Conservation (phyloP, 2,888 invertebrate species). For the Nymphalis urticae region DNA sequence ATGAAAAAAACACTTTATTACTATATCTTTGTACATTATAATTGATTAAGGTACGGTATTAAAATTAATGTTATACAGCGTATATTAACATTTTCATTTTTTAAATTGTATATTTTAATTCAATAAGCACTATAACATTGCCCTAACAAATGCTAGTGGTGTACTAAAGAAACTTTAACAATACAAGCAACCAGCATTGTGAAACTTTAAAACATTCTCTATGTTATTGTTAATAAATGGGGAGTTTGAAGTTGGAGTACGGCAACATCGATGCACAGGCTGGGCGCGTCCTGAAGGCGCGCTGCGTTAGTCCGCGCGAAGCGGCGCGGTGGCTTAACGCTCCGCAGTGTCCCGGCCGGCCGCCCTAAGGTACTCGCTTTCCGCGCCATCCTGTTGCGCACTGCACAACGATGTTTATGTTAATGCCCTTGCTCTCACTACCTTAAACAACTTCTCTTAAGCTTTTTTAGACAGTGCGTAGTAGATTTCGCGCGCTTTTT, state of each 20-base stretch:
- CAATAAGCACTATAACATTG: not conserved
- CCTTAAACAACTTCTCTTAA: slow-evolving; percentile 39
- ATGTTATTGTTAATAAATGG: slow-evolving; percentile 19
- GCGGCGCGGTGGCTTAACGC: slow-evolving; percentile 66
- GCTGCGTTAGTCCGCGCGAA: slow-evolving; percentile 71
- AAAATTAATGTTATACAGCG: no score
- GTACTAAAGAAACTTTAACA: slow-evolving; percentile 11
- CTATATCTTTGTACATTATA: no score
- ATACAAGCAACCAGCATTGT: slow-evolving; percentile 9
- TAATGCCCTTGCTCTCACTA: slow-evolving; percentile 46
- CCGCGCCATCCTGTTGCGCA: slow-evolving; percentile 75
- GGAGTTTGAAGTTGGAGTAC: slow-evolving; percentile 26
- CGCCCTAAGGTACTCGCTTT: slow-evolving; percentile 64
- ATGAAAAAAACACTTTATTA: no score
- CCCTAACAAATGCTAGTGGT: not conserved
- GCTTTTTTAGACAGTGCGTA: slow-evolving; percentile 40
- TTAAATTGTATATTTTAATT: no score
- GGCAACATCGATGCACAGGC: slow-evolving; percentile 50
- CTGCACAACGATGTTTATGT: slow-evolving; percentile 70
- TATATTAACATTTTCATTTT: no score
- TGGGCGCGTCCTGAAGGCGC: slow-evolving; percentile 48
- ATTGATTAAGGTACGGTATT: no score
- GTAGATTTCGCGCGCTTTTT: slow-evolving; percentile 44
- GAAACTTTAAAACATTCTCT: slow-evolving; percentile 7
- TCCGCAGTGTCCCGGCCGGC: slow-evolving; percentile 57